These are phyloP conservation scores for Synanthedon formicaeformis DNA, from an alignment of 2,888 invertebrate species.

Conservation along the genomic window DNA sequence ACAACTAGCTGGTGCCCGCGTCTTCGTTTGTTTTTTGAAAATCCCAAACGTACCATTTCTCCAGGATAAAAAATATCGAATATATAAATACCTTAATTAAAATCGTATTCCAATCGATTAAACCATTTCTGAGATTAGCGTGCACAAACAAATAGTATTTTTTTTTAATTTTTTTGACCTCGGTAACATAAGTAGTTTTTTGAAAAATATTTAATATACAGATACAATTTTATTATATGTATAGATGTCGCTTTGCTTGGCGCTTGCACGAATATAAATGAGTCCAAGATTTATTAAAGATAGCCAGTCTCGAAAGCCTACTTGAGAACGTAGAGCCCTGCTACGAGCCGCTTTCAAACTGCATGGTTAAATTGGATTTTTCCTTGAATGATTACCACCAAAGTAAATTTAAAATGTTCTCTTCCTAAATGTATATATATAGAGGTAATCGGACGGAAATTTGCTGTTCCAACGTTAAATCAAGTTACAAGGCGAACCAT, in stretches of 20 bases:
- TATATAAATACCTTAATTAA: no score
- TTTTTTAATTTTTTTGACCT: no score
- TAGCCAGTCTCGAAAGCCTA: background rate
- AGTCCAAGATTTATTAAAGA: background rate
- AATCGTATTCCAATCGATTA: no score
- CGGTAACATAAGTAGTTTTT: no score
- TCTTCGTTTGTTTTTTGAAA: background rate
- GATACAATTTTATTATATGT: no score
- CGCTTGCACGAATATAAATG: background rate
- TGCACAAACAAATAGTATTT: no score
- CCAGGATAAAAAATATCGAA: no score
- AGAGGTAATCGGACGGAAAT: background rate
- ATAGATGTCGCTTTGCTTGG: no score
- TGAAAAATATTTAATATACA: no score
- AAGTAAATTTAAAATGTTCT: background rate
- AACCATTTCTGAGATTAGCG: no score
- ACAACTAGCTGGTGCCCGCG: background rate
- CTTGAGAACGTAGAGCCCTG: background rate
- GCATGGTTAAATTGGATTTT: background rate
- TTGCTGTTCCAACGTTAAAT: constrained; percentile 14
- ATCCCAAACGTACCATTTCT: background rate
- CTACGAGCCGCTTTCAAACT: background rate
- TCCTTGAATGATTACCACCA: background rate
- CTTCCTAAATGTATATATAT: background rate
- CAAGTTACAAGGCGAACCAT: constrained; percentile 37